Conservation (phyloP, 2,113 vertebrate species). For the Tinamus guttatus region DNA sequence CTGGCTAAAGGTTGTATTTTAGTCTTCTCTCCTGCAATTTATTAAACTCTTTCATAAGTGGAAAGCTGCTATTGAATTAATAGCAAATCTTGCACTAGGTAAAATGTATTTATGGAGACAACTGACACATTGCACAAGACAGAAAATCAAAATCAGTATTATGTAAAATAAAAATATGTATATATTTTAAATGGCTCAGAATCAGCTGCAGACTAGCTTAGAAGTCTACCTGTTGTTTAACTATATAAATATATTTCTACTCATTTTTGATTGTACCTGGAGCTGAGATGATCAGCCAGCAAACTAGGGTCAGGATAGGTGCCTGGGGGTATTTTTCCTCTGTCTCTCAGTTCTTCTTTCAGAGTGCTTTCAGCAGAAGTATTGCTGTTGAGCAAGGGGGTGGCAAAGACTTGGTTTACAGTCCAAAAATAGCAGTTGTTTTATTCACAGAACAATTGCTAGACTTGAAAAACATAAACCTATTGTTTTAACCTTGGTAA, state of each 20-base stretch:
- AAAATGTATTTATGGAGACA: not conserved
- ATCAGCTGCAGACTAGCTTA: not conserved
- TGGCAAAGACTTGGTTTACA: not conserved
- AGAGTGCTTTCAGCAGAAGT: not conserved
- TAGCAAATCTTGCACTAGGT: not conserved
- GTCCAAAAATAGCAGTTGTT: not conserved
- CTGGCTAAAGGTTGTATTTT: not conserved
- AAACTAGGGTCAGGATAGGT: fast-evolving
- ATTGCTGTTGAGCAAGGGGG: not conserved
- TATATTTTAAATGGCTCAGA: not conserved
- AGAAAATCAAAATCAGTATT: not conserved
- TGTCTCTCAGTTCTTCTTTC: not conserved
- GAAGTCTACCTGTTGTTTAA: not conserved
- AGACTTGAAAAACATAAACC: not conserved
- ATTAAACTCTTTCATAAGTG: not conserved
- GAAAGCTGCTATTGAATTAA: not conserved
- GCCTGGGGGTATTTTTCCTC: fast-evolving
- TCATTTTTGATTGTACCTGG: fast-evolving
- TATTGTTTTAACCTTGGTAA: fast-evolving
- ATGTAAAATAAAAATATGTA: not conserved
- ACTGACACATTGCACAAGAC: not conserved
- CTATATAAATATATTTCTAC: not conserved
- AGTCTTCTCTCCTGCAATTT: not conserved
- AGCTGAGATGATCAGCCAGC: not conserved
- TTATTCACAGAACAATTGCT: not conserved